These are phyloP conservation scores for Mesocricetus auratus DNA, from an alignment of 2,113 vertebrate genomes.

Conservation along the genomic window DNA sequence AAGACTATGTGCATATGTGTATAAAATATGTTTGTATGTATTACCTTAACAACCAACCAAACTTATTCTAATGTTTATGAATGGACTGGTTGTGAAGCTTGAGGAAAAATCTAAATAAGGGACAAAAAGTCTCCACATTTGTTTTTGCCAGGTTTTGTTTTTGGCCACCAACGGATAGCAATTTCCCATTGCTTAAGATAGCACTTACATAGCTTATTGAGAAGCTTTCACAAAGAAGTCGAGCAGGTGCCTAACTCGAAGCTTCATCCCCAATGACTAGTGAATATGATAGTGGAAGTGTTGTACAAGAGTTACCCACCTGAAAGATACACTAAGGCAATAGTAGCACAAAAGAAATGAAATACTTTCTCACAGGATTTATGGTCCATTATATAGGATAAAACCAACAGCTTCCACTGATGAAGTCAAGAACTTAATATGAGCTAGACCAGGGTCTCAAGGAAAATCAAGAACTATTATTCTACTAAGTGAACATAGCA, in stretches of 20 bases:
- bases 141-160: too few species aligned
- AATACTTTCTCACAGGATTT: not conserved
- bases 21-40: not conserved
- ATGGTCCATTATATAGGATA: not conserved
- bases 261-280: not conserved
- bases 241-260: not conserved
- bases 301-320: not conserved
- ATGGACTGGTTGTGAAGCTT: not conserved
- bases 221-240: too few species aligned
- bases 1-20: not conserved
- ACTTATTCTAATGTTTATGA: not conserved
- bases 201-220: not conserved
- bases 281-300: not conserved
- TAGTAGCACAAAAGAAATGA: too few species aligned
- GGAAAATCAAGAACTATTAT: not conserved
- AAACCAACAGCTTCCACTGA: not conserved
- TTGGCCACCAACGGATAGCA: not conserved
- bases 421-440: not conserved
- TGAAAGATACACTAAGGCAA: not conserved
- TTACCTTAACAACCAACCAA: too few species aligned
- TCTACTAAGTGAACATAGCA: not conserved
- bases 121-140: not conserved
- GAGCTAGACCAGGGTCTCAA: not conserved
- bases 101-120: not conserved
- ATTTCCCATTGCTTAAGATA: not conserved